Base-by-base conservation (phyloP, 2,797 vertebrate genomes). In the Acomys russatus region DNA sequence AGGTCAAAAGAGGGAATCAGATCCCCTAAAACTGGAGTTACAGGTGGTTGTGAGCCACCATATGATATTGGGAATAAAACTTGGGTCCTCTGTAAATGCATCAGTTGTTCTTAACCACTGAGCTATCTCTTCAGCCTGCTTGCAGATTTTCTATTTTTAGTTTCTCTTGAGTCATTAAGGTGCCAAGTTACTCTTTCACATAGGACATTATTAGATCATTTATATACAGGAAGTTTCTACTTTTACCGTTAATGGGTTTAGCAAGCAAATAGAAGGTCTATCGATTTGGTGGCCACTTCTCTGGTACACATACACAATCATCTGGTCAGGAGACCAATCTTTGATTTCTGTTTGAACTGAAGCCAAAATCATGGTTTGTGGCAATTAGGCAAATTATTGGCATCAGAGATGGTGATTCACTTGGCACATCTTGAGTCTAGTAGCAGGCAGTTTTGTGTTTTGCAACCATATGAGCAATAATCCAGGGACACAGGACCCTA, bases 401-500 rank as follows among this genome's bases (percentile, higher is more conserved):
- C 14, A 90, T 15, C 23, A 49, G 15, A 56, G 59, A 38, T 56
- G n/a, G 20, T 76, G 11, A 77, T 90, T 90, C 80, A 59, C 56
- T 93, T 51, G 89, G 38, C 33, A 82, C n/a, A 85, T 95, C 10
- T 70, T 91, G 44, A 64, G 35, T 85, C 91, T 90, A 30, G 30
- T 90, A 91, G 54, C 3, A 66, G 59, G 54, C 6, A 76, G n/a
- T 90, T 88, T 88, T 56, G 35, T 92, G 80, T 49, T 89, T 88
- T 90, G 2, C 23, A 95, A 78, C 54, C 25, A 61, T 78, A n/a
- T 95, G 12, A 54, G 17, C 68, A 88, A 84, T 88, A 91, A 74
- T 54, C 22, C 25, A 87, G 20, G 59, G 44, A 79, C 51, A 74
- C 63, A 59, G 64, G 10, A 83, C 18, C 35, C 22, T 38, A 90